Conservation (phyloP, 2,888 invertebrate species). For the Erebia palarica region DNA sequence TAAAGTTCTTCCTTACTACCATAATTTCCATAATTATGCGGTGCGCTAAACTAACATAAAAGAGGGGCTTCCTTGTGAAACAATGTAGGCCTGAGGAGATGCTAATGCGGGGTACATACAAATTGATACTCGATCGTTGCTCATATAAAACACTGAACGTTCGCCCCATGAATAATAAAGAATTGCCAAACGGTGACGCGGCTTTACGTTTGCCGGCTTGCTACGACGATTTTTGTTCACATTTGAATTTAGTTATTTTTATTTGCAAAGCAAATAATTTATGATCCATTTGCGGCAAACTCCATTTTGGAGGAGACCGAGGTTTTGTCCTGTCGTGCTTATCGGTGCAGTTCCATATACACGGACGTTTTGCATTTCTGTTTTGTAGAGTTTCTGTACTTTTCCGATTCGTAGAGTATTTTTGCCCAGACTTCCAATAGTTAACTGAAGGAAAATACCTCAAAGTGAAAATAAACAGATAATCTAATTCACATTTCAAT, state of each 20-base stretch:
- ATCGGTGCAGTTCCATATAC: too few relatives aligned
- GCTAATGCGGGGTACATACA: conserved; percentile 77
- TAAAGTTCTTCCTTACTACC: conserved; percentile 1
- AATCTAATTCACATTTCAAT: too few relatives aligned
- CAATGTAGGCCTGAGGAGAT: conserved; percentile 75
- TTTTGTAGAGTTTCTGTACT: too few relatives aligned
- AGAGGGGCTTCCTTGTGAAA: conserved; percentile 54
- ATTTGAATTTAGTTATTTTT: not conserved
- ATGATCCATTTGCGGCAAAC: not conserved
- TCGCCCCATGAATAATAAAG: conserved; percentile 82
- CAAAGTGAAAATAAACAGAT: too few relatives aligned
- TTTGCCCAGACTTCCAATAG: too few relatives aligned
- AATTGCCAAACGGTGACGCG: conserved; percentile 69
- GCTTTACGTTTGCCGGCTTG: conserved; percentile 45
- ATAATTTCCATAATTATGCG: conserved; percentile 35
- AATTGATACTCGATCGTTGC: conserved; percentile 83
- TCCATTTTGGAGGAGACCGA: too few relatives aligned
- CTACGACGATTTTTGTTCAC: conserved; percentile 48
- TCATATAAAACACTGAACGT: conserved; percentile 81
- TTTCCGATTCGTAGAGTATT: too few relatives aligned
- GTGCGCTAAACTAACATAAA: conserved; percentile 43
- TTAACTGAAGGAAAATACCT: too few relatives aligned
- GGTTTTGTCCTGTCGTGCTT: too few relatives aligned
- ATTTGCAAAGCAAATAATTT: not conserved
- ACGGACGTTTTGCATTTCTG: too few relatives aligned